Base-by-base conservation (phyloP, 2,797 vertebrate species). In the Coilia nasus region DNA sequence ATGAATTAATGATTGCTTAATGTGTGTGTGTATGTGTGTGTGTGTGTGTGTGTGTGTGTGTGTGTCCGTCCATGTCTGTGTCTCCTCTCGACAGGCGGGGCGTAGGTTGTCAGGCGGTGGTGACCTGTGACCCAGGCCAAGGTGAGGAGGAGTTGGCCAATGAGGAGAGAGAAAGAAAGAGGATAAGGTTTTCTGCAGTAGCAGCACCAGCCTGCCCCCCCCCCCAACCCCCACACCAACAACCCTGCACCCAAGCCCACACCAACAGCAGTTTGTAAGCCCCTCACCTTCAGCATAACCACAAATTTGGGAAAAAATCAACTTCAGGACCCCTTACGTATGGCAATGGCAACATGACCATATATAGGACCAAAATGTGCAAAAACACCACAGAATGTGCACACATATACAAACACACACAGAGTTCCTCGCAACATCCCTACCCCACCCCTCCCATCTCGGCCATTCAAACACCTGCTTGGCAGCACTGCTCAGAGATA, bases 21-120 rank as follows among this genome's bases (percentile, higher is more conserved):
- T 7, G n/a, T n/a, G n/a, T n/a, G n/a, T n/a, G n/a, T n/a, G n/a
- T n/a, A n/a, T n/a, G n/a, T n/a, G n/a, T n/a, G n/a, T n/a, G n/a
- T n/a, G 10, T 82, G 6, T 87, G 71, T 81, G 10, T 57, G 31
- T 86, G 62, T 54, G 23, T 67, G 60, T 23, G 10, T 82, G 6
- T 87, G 71, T 81, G 10, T 57, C n/a, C 19, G 6, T 31, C 0
- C 41, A 47, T 60, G 47, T 84, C 47, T 78, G 2, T 87, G 60
- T 67, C 67, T 84, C 3, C 90, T 85, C 1, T 25, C 90, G 87
- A 47, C 92, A 97, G 96, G 94, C 93, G 88, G 93, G 93, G 67
- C 90, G 91, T 80, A 91, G 93, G 87, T 75, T 98, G 96, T 94
- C 97, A 92, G 0, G 97, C 90, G 82, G 97, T 88, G 91, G 97